A percentile compares a stretch with the other conserved stretches of the same genome.
These are phyloP conservation scores for Elegia similella DNA, from an alignment of 2,888 invertebrate genomes.

Conservation along the genomic window DNA sequence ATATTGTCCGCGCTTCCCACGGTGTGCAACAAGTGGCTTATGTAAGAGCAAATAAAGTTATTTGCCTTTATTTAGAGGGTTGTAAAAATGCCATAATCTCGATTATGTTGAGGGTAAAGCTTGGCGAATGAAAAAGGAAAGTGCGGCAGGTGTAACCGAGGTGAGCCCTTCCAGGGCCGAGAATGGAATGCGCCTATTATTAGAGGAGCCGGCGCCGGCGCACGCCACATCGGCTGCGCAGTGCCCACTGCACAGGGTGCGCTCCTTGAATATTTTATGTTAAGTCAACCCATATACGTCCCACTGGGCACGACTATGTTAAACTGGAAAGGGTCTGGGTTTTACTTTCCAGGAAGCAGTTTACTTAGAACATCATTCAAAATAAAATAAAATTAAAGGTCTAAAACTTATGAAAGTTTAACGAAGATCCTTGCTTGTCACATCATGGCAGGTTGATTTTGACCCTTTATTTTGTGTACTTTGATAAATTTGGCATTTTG, in stretches of 20 bases:
- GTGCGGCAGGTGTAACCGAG: constrained; percentile 66
- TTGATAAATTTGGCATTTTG: too few species aligned
- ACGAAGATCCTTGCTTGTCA: too few species aligned
- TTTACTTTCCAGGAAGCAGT: too few species aligned
- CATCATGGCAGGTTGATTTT: not conserved
- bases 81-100: constrained; percentile 19
- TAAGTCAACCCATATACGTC: not conserved
- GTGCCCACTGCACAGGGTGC: constrained; percentile 45
- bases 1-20: constrained; percentile 5
- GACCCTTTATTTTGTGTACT: not conserved
- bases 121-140: constrained; percentile 69
- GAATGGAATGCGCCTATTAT: constrained; percentile 75
- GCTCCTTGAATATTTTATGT: constrained; percentile 18
- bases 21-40: constrained; percentile 7
- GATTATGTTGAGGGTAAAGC: constrained; percentile 46
- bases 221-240: constrained; percentile 47
- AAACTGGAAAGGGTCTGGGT: too few species aligned
- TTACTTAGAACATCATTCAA: too few species aligned
- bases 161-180: constrained; percentile 51
- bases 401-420: too few species aligned
- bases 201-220: constrained; percentile 70
- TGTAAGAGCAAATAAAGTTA: constrained; percentile 10
- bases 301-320: not conserved
- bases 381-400: too few species aligned
- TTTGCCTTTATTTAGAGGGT: constrained; percentile 19